Percentiles rank a stretch among this genome's conserved stretches.
These are phyloP conservation scores for Thereva nobilitata DNA, from an alignment of 2,888 invertebrate genomes.

Conservation along the genomic window DNA sequence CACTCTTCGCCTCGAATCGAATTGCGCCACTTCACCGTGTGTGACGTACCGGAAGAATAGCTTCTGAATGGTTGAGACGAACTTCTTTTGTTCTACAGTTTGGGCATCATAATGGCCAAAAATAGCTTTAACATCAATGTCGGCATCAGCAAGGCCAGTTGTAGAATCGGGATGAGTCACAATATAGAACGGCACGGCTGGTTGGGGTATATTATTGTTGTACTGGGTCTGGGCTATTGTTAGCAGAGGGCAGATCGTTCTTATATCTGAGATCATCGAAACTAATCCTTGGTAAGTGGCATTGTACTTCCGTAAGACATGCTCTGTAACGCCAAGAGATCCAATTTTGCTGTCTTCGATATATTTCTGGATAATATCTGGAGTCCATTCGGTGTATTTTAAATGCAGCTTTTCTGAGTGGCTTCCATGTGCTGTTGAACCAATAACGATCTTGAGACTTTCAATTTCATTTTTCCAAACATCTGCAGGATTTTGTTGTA, in stretches of 20 bases:
- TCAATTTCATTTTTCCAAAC: conserved; percentile 62
- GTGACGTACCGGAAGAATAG: conserved; percentile 81
- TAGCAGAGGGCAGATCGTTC: conserved; percentile 78
- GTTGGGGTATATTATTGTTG: conserved; percentile 59
- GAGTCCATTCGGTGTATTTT: conserved; percentile 69
- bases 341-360: conserved; percentile 65
- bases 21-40: conserved; percentile 72
- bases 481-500: conserved; percentile 69
- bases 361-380: conserved; percentile 67
- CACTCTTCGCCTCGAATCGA: conserved; percentile 63
- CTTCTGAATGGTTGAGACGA: conserved; percentile 77
- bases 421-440: conserved; percentile 75
- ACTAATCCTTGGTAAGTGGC: conserved; percentile 70
- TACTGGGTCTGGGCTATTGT: conserved; percentile 60
- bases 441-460: conserved; percentile 66
- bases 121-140: conserved; percentile 78
- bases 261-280: conserved; percentile 75
- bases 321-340: conserved; percentile 65
- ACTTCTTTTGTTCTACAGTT: conserved; percentile 73
- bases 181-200: conserved; percentile 73
- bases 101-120: conserved; percentile 75
- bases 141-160: conserved; percentile 63
- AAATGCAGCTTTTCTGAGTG: conserved; percentile 66
- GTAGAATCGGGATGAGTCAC: conserved; percentile 64
- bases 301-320: conserved; percentile 69